Percentiles rank a stretch among this genome's conserved stretches.
These are phyloP conservation scores for Phymorhynchus buccinoides DNA, from an alignment of 1,140 invertebrate species.

Conservation along the genomic window DNA sequence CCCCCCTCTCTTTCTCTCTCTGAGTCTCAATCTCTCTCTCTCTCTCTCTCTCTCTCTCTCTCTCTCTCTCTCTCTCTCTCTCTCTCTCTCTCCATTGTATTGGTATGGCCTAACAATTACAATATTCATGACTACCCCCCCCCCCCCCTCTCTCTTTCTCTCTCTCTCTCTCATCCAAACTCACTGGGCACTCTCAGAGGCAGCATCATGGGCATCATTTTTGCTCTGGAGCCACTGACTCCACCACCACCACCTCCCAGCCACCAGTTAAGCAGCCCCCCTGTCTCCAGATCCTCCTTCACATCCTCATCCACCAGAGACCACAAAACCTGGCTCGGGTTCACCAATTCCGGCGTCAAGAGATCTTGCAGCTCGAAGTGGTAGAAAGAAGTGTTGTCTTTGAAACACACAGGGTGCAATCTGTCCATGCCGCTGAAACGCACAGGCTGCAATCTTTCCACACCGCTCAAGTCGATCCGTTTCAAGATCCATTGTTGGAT, in stretches of 20 bases:
- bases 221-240: too few species aligned
- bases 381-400: not conserved
- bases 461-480: not conserved
- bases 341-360: not conserved
- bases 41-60: too few species aligned
- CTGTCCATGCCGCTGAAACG: not conserved
- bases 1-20: too few species aligned
- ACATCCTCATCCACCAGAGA: constrained; percentile 52
- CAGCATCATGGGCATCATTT: constrained; percentile 53
- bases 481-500: not conserved
- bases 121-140: too few species aligned
- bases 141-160: too few species aligned
- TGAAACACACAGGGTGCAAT: not conserved
- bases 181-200: constrained; percentile 60
- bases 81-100: too few species aligned
- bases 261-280: constrained; percentile 66
- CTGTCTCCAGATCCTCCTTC: constrained; percentile 55
- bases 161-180: not conserved
- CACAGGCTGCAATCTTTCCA: not conserved
- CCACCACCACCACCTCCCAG: too few species aligned
- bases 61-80: too few species aligned
- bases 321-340: not conserved
- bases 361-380: not conserved
- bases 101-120: too few species aligned
- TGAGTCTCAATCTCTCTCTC: too few species aligned